Percentiles rank a stretch among this genome's conserved stretches.
Conservation (phyloP, 2,113 vertebrate genomes). For the Fulmarus glacialis region DNA sequence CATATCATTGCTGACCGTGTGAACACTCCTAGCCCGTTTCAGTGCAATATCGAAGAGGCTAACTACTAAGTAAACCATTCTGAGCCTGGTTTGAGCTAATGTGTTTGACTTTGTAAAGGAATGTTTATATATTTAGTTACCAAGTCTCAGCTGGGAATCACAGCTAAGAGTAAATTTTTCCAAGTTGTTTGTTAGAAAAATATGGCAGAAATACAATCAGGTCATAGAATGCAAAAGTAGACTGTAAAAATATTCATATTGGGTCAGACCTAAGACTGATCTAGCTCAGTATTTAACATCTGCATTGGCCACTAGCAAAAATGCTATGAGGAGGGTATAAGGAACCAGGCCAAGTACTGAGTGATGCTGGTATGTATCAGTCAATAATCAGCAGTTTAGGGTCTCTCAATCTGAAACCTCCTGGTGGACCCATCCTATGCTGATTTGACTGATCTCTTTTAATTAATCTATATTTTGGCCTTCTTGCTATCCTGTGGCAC, state of each 20-base stretch:
- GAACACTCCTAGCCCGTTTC: neutral
- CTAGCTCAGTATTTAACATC: neutral
- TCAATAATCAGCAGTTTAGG: neutral
- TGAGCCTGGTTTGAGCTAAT: neutral
- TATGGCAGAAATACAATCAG: neutral
- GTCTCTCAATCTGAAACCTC: neutral
- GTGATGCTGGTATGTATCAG: neutral
- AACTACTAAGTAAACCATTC: neutral
- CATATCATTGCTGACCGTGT: rapidly evolving
- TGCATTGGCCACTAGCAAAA: neutral
- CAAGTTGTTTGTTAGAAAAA: neutral
- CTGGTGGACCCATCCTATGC: neutral
- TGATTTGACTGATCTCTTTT: neutral
- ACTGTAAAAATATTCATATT: neutral
- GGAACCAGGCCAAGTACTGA: neutral
- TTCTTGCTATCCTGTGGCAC: neutral
- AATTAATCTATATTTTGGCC: neutral
- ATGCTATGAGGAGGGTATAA: neutral
- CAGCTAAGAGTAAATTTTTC: neutral
- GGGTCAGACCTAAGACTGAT: neutral
- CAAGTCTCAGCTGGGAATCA: neutral
- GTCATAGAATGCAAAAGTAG: neutral
- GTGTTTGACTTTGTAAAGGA: neutral
- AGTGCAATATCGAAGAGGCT: neutral
- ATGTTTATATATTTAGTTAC: neutral